phyloP scores from a whole-genome alignment of 2,113 vertebrate species.

The Thunnus maccoyii region DNA sequence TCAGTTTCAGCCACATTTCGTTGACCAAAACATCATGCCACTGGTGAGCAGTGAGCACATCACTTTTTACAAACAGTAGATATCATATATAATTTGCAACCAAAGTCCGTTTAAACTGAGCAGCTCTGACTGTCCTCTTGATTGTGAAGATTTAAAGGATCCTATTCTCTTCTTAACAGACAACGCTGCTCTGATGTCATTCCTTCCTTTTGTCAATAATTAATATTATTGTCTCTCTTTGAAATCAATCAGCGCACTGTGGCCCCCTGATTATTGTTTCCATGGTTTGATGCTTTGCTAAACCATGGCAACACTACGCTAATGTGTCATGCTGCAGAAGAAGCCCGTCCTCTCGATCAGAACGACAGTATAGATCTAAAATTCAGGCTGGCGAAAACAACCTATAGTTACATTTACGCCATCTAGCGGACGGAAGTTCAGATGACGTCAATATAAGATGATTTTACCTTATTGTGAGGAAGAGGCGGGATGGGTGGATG shows the following conservation, averaged over 20 bases:
- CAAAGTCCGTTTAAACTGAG: neutral
- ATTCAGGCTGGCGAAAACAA: no score
- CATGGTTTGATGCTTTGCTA: slow-evolving; percentile 63
- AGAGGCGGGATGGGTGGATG: no score
- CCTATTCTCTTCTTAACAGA: neutral
- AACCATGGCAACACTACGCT: slow-evolving; percentile 63
- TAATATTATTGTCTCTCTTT: slow-evolving; percentile 48
- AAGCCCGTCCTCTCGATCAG: no score
- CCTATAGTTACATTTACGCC: no score
- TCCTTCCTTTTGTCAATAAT: slow-evolving; percentile 41
- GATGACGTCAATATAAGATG: no score
- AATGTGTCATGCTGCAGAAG: slow-evolving; percentile 42
- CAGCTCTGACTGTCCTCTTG: no score
- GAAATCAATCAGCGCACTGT: slow-evolving; percentile 52
- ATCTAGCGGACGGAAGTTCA: no score
- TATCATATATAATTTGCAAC: neutral
- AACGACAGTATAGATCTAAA: no score
- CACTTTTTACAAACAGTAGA: neutral
- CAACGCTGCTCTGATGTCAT: neutral
- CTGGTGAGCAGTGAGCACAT: neutral
- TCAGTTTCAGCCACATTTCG: neutral
- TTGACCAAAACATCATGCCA: neutral
- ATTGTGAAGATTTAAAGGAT: no score
- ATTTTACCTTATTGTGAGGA: no score
- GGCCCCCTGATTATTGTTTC: slow-evolving; percentile 64